Percentiles rank a stretch among this genome's conserved stretches.
phyloP scores from a whole-genome alignment of 1,140 invertebrate species.

The Neodiprion lecontei region DNA sequence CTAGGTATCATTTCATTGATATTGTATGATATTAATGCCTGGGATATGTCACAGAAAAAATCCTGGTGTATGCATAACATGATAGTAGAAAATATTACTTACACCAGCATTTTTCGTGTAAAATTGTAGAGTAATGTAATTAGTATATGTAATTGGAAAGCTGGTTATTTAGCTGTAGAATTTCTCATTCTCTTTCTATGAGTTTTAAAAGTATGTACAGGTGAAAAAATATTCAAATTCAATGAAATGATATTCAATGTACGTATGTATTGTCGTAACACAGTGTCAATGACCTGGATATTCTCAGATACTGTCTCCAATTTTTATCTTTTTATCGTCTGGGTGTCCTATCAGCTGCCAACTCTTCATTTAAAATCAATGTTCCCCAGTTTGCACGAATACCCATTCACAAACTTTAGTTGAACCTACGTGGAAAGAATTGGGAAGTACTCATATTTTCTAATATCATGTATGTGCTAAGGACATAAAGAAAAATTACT shows the following conservation, averaged over 20 bases:
- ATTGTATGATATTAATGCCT: background rate
- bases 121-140: too few relatives aligned
- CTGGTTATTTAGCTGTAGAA: background rate
- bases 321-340: background rate
- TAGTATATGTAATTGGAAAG: too few relatives aligned
- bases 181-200: background rate
- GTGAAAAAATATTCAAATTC: background rate
- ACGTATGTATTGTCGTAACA: background rate
- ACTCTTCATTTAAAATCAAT: background rate
- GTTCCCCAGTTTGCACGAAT: too few relatives aligned
- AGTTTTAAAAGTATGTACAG: background rate
- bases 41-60: background rate
- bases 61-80: background rate
- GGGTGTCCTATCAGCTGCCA: background rate
- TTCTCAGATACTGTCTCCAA: background rate
- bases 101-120: too few relatives aligned
- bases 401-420: background rate
- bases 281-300: background rate
- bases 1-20: background rate
- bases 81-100: background rate
- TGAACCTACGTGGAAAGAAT: background rate
- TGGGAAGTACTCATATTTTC: constrained; percentile 8
- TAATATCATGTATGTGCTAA: too few relatives aligned
- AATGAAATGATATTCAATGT: background rate
- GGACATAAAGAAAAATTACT: constrained; percentile 5